Evolutionary conservation across 2,888 invertebrate genomes (phyloP).

Genomic region (Anodontia alba): DNA sequence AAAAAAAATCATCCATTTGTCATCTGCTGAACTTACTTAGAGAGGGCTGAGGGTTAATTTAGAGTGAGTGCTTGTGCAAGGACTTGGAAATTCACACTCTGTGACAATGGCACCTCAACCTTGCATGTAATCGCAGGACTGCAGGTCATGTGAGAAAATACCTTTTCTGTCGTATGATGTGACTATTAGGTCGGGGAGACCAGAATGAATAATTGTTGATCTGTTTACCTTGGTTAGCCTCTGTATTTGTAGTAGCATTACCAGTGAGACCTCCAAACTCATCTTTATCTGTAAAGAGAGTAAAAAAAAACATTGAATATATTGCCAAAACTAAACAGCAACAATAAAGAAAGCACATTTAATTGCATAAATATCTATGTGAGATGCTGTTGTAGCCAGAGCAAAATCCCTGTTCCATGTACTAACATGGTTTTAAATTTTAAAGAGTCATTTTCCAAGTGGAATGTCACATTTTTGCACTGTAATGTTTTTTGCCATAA

Average conservation of each 20-base stretch:
- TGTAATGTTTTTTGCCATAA: too few relatives aligned
- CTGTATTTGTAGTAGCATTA: neutral
- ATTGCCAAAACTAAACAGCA: too few relatives aligned
- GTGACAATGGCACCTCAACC: neutral
- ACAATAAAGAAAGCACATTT: too few relatives aligned
- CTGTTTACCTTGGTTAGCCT: conserved; percentile 6
- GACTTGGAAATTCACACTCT: neutral
- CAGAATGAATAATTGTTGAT: conserved; percentile 5
- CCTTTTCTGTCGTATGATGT: neutral
- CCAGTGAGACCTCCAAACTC: conserved; percentile 21
- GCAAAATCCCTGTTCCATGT: too few relatives aligned
- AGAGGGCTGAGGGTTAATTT: too few relatives aligned
- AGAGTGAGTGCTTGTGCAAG: neutral
- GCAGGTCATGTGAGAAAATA: neutral
- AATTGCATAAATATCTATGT: too few relatives aligned
- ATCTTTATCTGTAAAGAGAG: conserved; percentile 33
- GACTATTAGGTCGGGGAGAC: conserved; percentile 10
- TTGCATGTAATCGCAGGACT: neutral
- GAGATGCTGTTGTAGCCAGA: too few relatives aligned
- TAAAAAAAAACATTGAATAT: neutral
- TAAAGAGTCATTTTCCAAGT: too few relatives aligned
- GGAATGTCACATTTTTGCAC: too few relatives aligned
- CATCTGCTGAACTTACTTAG: too few relatives aligned
- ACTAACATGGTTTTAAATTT: too few relatives aligned
- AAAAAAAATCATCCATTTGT: too few relatives aligned